phyloP scores from a whole-genome alignment of 1,140 invertebrate species.

The Oreohelix idahoensis region DNA sequence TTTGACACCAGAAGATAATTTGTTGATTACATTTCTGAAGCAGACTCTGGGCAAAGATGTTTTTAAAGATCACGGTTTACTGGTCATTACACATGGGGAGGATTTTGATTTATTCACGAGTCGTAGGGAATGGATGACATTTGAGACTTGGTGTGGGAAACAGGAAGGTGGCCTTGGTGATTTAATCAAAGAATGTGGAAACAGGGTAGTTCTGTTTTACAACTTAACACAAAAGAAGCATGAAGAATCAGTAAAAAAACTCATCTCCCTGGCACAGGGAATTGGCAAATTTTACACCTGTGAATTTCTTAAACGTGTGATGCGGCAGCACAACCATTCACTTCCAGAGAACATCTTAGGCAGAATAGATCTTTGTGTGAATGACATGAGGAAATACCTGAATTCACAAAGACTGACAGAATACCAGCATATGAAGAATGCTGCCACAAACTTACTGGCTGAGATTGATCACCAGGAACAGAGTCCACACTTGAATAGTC shows the following conservation, averaged over 20 bases:
- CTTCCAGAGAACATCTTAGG: not conserved
- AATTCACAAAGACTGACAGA: not conserved
- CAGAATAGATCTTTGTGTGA: slow-evolving; percentile 1
- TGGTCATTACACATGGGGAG: not conserved
- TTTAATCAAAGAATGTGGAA: slow-evolving; percentile 2
- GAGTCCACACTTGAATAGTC: not conserved
- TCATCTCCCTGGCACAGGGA: not conserved
- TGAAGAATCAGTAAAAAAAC: not conserved
- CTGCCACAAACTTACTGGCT: not conserved
- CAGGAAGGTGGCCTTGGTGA: slow-evolving; percentile 1
- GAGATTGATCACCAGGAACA: not conserved
- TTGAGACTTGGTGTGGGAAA: not conserved
- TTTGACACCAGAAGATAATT: not conserved
- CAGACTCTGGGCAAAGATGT: not conserved
- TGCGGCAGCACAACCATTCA: not conserved
- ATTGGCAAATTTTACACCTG: not conserved
- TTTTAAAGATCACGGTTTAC: not conserved
- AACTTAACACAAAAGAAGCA: not conserved
- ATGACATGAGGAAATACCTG: not conserved
- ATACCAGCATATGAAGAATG: not conserved
- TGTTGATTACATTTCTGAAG: not conserved
- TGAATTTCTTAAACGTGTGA: not conserved
- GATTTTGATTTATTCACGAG: not conserved
- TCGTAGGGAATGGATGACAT: slow-evolving; percentile 1
- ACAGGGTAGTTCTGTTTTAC: not conserved